Percentiles rank a stretch among this genome's conserved stretches.
These are phyloP conservation scores for Sebastes umbrosus DNA, from an alignment of 2,797 vertebrate species.

Conservation along the genomic window DNA sequence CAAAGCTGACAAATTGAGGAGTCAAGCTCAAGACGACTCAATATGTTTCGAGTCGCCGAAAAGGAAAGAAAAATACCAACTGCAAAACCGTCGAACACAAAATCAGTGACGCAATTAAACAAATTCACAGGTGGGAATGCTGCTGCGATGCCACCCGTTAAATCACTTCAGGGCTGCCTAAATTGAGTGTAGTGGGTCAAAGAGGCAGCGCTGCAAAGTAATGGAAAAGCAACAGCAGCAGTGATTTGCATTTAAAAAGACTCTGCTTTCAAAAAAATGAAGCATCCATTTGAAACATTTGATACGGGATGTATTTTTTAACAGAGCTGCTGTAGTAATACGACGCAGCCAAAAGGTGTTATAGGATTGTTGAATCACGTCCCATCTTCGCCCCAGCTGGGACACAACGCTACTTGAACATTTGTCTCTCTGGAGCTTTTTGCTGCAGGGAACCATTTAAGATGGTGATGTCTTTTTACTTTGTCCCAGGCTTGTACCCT, in stretches of 20 bases:
- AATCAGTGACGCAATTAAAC: constrained; percentile 51
- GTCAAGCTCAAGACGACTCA: constrained; percentile 51
- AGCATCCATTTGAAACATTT: constrained; percentile 50
- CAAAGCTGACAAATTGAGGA: constrained; percentile 72
- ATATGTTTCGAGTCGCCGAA: constrained; percentile 32
- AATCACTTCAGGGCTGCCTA: constrained; percentile 26
- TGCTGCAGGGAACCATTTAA: constrained; percentile 62
- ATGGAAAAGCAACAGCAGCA: constrained; percentile 43
- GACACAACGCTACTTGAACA: constrained; percentile 51
- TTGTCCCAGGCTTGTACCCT: constrained; percentile 39
- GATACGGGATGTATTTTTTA: constrained; percentile 33
- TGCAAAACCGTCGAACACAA: constrained; percentile 12
- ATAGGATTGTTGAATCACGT: constrained; percentile 60
- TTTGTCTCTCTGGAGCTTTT: constrained; percentile 62
- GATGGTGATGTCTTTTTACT: constrained; percentile 48
- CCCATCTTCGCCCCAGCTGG: constrained; percentile 37
- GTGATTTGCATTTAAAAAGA: constrained; percentile 72
- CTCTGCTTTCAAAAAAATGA: constrained; percentile 23
- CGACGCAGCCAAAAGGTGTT: constrained; percentile 59
- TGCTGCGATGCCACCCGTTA: constrained; percentile 11
- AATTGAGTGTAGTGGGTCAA: constrained; percentile 44
- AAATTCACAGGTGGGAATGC: constrained; percentile 27
- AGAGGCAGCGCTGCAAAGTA: constrained; percentile 28
- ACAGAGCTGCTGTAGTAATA: constrained; percentile 45
- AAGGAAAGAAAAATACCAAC: neutral